Evolutionary conservation across 2,888 invertebrate genomes (phyloP), one percentile per base, ranked within the genome.

Genomic region (Agelastica alni): DNA sequence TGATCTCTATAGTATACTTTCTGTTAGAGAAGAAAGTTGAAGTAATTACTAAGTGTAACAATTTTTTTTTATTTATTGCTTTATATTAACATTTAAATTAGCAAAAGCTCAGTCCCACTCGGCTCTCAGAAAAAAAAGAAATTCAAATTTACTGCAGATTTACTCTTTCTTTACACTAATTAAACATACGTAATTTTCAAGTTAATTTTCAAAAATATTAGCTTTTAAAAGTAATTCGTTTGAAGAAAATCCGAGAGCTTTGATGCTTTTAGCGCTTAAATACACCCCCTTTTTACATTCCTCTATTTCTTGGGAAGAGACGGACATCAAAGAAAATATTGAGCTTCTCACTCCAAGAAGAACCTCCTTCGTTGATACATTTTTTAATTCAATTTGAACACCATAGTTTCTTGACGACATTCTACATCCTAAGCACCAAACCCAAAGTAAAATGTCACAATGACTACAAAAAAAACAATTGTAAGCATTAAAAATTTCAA

Each of bases 381-480:
- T 62, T 45, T 61, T 63, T 17, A 74, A 58, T 56, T 70, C 66
- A 5, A 72, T 61, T 46, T 67, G 62, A 43, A 73, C 61, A 56
- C 72, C 70, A 56, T 65, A 73, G 36, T 68, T 64, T 56, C 67
- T 65, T 13, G 70, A 65, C 9, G 55, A 48, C 43, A 61, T 60
- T 46, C 64, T 64, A 41, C 63, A 56, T 3, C 69, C 72, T 14
- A 73, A 46, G 49, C 66, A 56, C 75, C 75, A 75, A 26, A 67
- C 63, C 74, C 75, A 75, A 14, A 74, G 51, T 7, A 63, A 51
- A 31, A 62, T 59, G 28, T 60, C 56, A 14, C 56, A 49, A 26
- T n/a, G n/a, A n/a, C n/a, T n/a, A n/a, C n/a, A n/a, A n/a, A n/a
- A n/a, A n/a, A n/a, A n/a, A n/a, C n/a, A n/a, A n/a, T n/a, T n/a